Base-by-base conservation (phyloP, 1,140 invertebrate genomes). In the Scaptomyza hsui region DNA sequence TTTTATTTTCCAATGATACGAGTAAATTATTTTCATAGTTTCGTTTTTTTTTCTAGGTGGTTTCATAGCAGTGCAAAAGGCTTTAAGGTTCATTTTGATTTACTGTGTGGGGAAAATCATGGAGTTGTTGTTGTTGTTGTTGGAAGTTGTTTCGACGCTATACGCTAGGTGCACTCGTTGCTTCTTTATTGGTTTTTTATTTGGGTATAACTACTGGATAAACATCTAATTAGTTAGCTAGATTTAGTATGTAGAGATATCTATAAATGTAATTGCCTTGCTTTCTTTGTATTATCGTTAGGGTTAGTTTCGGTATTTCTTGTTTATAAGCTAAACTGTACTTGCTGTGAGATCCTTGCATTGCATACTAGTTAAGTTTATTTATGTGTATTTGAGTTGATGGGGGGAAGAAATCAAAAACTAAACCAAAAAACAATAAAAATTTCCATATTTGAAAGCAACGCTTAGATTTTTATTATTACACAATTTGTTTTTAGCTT, bases 31-130 rank as follows among this genome's bases (percentile, higher is more conserved):
- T 51, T 26, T 47, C 15, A 49, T 56, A 18, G 39, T 55, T 65
- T 13, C 18, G 47, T 42, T 63, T 71, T 72, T 70, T 77, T 81
- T 60, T 88, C 82, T 88, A 88, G 82, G 82, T 88, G 82, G 82
- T 88, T 76, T 88, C 70, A 75, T 88, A 88, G 82, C 82, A 88
- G 82, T 88, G 82, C 82, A 88, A 88, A 88, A 88, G 82, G 82
- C 82, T 65, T 85, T 74, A 62, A 52, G 62, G 65, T 62, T 62
- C 57, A 49, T 26, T 26, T 55, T 53, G 26, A 21, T 37, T 62
- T 53, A 29, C 32, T 71, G 47, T 45, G 21, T 63, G 21, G 3
- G 18, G n/a, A 49, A 32, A 9, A 7, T 29, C n/a, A n/a, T n/a
- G 29, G 24, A 21, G 37, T 52, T 51, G 32, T 45, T 65, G 26